Conservation (phyloP, 2,797 vertebrate species). For the Nyctalus aviator region DNA sequence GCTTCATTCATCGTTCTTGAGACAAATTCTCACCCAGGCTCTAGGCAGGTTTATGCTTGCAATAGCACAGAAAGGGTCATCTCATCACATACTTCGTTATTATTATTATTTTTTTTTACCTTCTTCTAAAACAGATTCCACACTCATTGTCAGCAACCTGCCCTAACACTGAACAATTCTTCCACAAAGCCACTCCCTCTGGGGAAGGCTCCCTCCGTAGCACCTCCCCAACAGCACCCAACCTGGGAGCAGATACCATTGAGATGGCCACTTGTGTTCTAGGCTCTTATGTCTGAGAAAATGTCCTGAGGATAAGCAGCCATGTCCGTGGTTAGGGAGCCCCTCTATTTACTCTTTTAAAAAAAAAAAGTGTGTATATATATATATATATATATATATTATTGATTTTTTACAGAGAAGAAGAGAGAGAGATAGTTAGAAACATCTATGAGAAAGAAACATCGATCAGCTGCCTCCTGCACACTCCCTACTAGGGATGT, state of each 20-base stretch:
- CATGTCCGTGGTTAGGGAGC: neutral
- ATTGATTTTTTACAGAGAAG: no score
- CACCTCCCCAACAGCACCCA: no score
- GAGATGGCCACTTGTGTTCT: neutral
- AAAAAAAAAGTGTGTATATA: no score
- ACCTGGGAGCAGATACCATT: no score
- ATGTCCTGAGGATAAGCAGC: neutral
- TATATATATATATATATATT: no score
- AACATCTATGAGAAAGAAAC: no score
- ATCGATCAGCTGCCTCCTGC: no score
- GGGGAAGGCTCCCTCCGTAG: neutral
- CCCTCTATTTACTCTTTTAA: slow-evolving; percentile 58
- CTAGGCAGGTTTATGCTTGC: slow-evolving; percentile 19
- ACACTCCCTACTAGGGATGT: no score
- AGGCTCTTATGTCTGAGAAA: neutral
- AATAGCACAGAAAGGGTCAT: neutral
- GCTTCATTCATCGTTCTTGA: neutral
- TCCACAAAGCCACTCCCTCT: neutral
- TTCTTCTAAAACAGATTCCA: slow-evolving; percentile 50
- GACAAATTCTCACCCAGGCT: neutral
- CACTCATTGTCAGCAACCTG: slow-evolving; percentile 55
- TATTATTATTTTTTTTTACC: slow-evolving; percentile 6
- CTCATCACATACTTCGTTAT: neutral
- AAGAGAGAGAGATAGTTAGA: no score
- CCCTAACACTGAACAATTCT: slow-evolving; percentile 31